Evolutionary conservation across 1,140 invertebrate genomes (phyloP).

Genomic region (Apis florea): DNA sequence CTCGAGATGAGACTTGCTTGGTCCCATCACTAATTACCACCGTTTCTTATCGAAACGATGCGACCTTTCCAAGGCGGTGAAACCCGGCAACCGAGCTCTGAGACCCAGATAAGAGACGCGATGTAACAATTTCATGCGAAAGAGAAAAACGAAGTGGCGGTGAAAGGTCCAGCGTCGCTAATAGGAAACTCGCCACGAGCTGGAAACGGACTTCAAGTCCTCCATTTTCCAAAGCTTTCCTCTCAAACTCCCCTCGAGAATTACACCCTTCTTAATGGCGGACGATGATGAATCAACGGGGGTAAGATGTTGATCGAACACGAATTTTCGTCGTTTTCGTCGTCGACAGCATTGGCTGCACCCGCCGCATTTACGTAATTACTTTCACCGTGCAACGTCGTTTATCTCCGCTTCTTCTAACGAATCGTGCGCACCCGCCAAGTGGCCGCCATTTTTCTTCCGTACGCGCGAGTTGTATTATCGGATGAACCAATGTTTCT

Average conservation of each 20-base stretch:
- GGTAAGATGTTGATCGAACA: conserved; percentile 39
- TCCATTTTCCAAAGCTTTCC: conserved; percentile 25
- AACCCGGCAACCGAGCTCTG: conserved; percentile 10
- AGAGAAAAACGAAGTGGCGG: conserved; percentile 31
- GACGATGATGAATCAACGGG: not conserved
- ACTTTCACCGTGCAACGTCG: conserved; percentile 40
- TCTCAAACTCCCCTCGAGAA: not conserved
- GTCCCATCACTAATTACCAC: too few relatives aligned
- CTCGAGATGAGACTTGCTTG: too few relatives aligned
- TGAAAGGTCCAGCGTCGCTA: conserved; percentile 42
- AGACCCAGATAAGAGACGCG: conserved; percentile 39
- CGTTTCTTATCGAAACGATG: conserved; percentile 42
- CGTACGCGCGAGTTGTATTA: not conserved
- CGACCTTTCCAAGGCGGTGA: conserved; percentile 50
- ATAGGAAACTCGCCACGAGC: conserved; percentile 16
- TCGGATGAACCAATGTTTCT: not conserved
- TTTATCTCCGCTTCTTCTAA: conserved; percentile 32
- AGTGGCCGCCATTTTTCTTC: not conserved
- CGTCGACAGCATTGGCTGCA: not conserved
- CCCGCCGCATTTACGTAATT: conserved; percentile 45
- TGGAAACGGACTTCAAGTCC: conserved; percentile 2
- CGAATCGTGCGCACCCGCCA: not conserved
- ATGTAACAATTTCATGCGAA: conserved; percentile 48
- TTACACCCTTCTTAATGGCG: too few relatives aligned
- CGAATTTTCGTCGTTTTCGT: conserved; percentile 30